Conservation (phyloP, 2,113 vertebrate species). For the Myiozetetes cayanensis region DNA sequence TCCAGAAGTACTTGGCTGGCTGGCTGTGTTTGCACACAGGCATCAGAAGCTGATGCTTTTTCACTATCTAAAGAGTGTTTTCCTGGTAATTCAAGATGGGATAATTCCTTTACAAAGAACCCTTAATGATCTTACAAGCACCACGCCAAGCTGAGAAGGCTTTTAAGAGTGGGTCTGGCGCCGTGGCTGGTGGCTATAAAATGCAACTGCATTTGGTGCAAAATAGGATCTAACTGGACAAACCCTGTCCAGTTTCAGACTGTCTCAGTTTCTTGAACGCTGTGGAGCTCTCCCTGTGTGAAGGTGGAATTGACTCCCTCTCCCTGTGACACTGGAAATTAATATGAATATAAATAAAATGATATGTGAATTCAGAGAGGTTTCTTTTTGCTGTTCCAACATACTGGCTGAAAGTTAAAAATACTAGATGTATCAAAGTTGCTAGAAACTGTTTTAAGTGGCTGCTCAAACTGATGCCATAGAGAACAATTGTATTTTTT, state of each 20-base stretch:
- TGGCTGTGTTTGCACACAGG: neutral
- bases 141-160: neutral
- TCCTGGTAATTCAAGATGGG: neutral
- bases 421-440: neutral
- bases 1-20: neutral
- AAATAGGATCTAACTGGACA: neutral
- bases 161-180: neutral
- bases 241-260: neutral
- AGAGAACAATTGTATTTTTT: neutral
- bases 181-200: neutral
- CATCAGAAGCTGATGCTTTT: neutral
- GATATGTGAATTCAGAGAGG: fast-evolving
- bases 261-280: neutral
- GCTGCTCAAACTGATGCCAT: neutral
- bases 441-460: neutral
- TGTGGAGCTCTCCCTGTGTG: neutral
- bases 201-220: neutral
- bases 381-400: neutral
- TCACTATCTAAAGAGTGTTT: neutral
- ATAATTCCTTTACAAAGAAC: neutral
- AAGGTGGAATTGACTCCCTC: neutral
- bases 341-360: neutral
- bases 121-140: neutral
- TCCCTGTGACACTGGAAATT: neutral
- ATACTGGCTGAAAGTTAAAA: neutral